Percentiles rank a stretch among this genome's conserved stretches.
phyloP scores from a whole-genome alignment of 2,888 invertebrate genomes.

The Patella depressa region DNA sequence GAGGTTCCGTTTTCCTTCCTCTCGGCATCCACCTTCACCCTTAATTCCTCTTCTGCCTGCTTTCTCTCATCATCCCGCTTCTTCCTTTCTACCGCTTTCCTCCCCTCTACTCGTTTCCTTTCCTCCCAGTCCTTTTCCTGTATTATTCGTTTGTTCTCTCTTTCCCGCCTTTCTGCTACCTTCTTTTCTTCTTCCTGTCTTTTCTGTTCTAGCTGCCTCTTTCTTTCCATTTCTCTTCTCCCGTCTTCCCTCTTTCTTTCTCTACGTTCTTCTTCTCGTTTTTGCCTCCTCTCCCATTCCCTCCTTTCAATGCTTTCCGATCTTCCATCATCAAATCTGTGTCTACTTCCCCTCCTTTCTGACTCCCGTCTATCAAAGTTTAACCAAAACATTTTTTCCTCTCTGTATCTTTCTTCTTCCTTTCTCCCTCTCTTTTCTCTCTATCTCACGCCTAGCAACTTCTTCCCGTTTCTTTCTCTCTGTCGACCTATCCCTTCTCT shows the following conservation, averaged over 20 bases:
- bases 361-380: too few species aligned
- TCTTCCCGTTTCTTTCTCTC: too few species aligned
- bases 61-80: not conserved
- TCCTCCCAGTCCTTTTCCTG: not conserved
- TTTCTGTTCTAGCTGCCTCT: not conserved
- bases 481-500: too few species aligned
- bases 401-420: not conserved
- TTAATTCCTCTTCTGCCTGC: not conserved
- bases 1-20: not conserved
- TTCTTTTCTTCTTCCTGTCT: not conserved
- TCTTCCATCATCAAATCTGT: not conserved
- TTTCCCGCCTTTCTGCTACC: not conserved
- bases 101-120: not conserved
- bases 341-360: not conserved
- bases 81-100: not conserved
- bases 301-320: not conserved
- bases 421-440: not conserved
- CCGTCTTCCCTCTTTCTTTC: not conserved
- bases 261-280: too few species aligned
- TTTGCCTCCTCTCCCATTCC: not conserved
- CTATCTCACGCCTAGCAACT: too few species aligned
- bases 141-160: not conserved
- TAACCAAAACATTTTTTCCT: not conserved
- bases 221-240: not conserved
- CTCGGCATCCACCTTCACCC: not conserved